Percentiles rank a stretch among this genome's conserved stretches.
Conservation (phyloP, 1,140 invertebrate genomes). For the Lasioglossum baleicum region DNA sequence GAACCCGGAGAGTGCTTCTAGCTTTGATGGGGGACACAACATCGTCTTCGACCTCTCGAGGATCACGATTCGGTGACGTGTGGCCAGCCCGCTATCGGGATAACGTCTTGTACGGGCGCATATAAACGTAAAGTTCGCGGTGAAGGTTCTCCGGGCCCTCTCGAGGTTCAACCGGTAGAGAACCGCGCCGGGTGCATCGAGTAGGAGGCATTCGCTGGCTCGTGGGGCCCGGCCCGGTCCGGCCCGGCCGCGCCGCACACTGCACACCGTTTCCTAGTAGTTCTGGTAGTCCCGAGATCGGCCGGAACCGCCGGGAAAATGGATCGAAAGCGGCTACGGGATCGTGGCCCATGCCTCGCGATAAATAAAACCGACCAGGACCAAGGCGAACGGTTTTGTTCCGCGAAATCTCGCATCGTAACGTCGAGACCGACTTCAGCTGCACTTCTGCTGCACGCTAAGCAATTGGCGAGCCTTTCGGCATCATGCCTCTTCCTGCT, state of each 20-base stretch:
- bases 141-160: slow-evolving; percentile 19
- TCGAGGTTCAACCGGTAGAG: slow-evolving; percentile 15
- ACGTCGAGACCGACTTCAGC: neutral
- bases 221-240: neutral
- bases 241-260: neutral
- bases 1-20: slow-evolving; percentile 51
- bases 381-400: slow-evolving; percentile 7
- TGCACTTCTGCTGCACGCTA: neutral
- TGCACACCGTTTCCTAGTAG: slow-evolving; percentile 40
- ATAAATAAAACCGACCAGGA: slow-evolving; percentile 32
- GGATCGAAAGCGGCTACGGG: slow-evolving; percentile 15
- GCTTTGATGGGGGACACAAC: slow-evolving; percentile 60
- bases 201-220: too few species aligned
- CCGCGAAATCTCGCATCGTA: slow-evolving; percentile 44
- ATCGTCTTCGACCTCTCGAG: slow-evolving; percentile 54
- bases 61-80: slow-evolving; percentile 66
- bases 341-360: slow-evolving; percentile 34
- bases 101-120: slow-evolving; percentile 51
- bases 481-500: neutral
- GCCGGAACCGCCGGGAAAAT: slow-evolving; percentile 41
- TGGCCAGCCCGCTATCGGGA: slow-evolving; percentile 50
- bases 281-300: slow-evolving; percentile 44
- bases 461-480: neutral
- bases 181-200: slow-evolving; percentile 22
- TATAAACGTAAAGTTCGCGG: slow-evolving; percentile 63